A percentile compares a stretch with the other conserved stretches of the same genome.
phyloP scores from a whole-genome alignment of 2,888 invertebrate genomes.

The Rhyacophila evoluta region DNA sequence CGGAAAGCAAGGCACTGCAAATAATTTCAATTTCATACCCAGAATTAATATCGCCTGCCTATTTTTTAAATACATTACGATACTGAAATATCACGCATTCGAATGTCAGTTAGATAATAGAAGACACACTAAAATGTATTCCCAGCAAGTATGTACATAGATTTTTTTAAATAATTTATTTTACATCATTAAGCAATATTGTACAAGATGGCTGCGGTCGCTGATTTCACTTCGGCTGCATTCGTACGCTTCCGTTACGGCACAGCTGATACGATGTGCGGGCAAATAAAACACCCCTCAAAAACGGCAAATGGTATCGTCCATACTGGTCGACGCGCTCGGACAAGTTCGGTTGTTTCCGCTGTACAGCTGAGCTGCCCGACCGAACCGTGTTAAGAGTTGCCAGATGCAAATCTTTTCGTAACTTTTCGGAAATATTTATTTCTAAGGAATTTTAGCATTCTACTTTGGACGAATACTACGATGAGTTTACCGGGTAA shows the following conservation, averaged over 20 bases:
- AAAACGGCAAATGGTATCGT: neutral
- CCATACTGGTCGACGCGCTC: neutral
- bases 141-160: no score
- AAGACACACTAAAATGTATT: no score
- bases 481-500: no score
- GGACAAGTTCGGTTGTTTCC: neutral
- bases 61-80: no score
- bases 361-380: constrained; percentile 13
- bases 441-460: no score
- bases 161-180: no score
- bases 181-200: neutral
- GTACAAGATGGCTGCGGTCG: neutral
- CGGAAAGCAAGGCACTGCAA: no score
- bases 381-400: neutral
- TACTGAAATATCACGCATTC: no score
- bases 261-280: constrained; percentile 68
- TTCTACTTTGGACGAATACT: no score
- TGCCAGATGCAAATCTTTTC: neutral
- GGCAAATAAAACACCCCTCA: constrained; percentile 57
- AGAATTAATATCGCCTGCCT: no score
- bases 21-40: no score
- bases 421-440: neutral
- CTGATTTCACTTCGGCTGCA: constrained; percentile 58
- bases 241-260: constrained; percentile 64
- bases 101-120: no score